Percentiles rank a stretch among this genome's conserved stretches.
These are phyloP conservation scores for Tinea trinotella DNA, from an alignment of 2,888 invertebrate species.

Conservation along the genomic window DNA sequence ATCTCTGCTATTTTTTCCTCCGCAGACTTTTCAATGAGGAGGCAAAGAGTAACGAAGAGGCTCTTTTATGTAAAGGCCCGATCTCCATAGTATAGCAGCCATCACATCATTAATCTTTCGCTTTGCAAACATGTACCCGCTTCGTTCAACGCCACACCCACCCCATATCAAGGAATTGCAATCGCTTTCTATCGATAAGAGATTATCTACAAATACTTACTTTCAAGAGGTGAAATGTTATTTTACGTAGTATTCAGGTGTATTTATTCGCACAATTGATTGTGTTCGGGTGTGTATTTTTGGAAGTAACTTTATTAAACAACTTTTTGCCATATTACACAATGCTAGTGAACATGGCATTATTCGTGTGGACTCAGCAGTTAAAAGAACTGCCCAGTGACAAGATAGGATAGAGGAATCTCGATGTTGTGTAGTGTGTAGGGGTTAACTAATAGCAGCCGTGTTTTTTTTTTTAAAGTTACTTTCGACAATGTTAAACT, in stretches of 20 bases:
- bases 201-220: slow-evolving; percentile 17
- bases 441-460: too few species aligned
- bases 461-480: too few species aligned
- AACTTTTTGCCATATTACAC: too few species aligned
- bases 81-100: slow-evolving; percentile 42
- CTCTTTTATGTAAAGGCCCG: slow-evolving; percentile 56
- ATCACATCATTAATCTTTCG: slow-evolving; percentile 62
- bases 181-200: slow-evolving; percentile 17
- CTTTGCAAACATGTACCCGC: slow-evolving; percentile 42
- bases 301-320: neutral
- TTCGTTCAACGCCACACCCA: neutral
- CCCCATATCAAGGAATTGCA: slow-evolving; percentile 8
- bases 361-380: too few species aligned
- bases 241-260: slow-evolving; percentile 6
- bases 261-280: neutral
- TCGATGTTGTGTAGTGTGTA: too few species aligned
- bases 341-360: too few species aligned
- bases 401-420: too few species aligned
- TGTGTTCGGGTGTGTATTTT: neutral
- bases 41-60: slow-evolving; percentile 59
- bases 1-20: slow-evolving; percentile 27
- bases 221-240: slow-evolving; percentile 7
- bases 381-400: too few species aligned
- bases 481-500: too few species aligned
- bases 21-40: slow-evolving; percentile 42